phyloP scores from a whole-genome alignment of 2,888 invertebrate species.

The Nemotelus nigrinus region DNA sequence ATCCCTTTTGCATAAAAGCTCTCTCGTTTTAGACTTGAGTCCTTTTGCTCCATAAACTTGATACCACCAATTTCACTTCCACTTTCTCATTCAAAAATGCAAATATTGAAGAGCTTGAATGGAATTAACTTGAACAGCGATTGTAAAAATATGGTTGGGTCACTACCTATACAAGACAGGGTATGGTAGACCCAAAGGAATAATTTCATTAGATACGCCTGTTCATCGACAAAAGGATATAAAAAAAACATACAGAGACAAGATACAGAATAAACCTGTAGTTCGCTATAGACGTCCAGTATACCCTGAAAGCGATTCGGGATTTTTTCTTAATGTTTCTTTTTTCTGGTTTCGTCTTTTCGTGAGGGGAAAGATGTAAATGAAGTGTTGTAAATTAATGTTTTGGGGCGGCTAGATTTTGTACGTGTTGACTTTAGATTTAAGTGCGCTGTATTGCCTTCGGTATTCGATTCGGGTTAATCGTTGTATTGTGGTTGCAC shows the following conservation, averaged over 20 bases:
- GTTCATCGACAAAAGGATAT: background rate
- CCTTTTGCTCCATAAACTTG: too few relatives aligned
- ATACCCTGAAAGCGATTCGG: constrained; percentile 16
- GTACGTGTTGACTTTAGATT: constrained; percentile 22
- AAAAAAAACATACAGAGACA: constrained; percentile 4
- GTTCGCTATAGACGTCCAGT: background rate
- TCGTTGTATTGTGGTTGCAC: background rate
- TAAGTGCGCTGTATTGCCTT: background rate
- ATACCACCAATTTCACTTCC: too few relatives aligned
- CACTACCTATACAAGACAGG: constrained; percentile 2
- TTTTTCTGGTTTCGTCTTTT: constrained; percentile 1
- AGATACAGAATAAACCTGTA: background rate
- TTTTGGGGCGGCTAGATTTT: constrained; percentile 18
- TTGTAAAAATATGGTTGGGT: constrained; percentile 40
- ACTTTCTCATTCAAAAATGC: constrained; percentile 7
- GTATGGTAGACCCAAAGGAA: constrained; percentile 36
- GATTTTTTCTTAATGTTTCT: constrained; percentile 11
- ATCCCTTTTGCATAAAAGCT: too few relatives aligned
- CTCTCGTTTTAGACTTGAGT: too few relatives aligned
- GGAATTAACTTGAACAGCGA: constrained; percentile 32
- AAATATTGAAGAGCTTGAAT: constrained; percentile 27
- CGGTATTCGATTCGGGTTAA: background rate
- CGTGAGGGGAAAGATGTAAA: constrained; percentile 20
- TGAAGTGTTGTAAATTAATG: constrained; percentile 37
- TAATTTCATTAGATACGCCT: constrained; percentile 44